Conservation (phyloP, 2,797 vertebrate species). For the Enteromius thamalakanensis region DNA sequence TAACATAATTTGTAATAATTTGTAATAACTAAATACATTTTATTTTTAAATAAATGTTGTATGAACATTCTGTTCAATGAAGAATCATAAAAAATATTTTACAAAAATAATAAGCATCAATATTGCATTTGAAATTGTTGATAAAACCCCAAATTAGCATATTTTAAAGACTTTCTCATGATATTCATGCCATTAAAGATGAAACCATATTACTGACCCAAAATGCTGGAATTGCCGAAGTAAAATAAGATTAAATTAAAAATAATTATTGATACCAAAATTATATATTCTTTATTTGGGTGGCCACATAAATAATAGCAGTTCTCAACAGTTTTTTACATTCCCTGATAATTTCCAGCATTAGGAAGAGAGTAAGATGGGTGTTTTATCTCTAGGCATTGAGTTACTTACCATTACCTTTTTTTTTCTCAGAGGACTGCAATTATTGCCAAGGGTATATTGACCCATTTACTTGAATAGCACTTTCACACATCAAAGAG, state of each 20-base stretch:
- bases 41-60: neutral
- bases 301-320: neutral
- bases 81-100: neutral
- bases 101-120: neutral
- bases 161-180: neutral
- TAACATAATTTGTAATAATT: no score
- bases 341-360: neutral
- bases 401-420: slow-evolving; percentile 45
- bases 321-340: neutral
- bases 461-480: slow-evolving; percentile 52
- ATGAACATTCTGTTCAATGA: neutral
- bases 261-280: neutral
- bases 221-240: neutral
- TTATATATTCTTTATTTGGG: neutral
- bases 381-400: slow-evolving; percentile 40
- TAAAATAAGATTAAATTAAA: neutral
- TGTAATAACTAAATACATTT: neutral
- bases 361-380: neutral
- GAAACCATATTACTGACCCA: neutral
- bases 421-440: slow-evolving; percentile 24
- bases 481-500: slow-evolving; percentile 38
- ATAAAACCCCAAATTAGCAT: neutral
- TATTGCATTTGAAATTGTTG: neutral
- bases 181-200: no score
- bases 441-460: slow-evolving; percentile 43